Evolutionary conservation across 2,888 invertebrate species (phyloP), one percentile per base, ranked within the genome.

Genomic region (Idaea dimidiata): DNA sequence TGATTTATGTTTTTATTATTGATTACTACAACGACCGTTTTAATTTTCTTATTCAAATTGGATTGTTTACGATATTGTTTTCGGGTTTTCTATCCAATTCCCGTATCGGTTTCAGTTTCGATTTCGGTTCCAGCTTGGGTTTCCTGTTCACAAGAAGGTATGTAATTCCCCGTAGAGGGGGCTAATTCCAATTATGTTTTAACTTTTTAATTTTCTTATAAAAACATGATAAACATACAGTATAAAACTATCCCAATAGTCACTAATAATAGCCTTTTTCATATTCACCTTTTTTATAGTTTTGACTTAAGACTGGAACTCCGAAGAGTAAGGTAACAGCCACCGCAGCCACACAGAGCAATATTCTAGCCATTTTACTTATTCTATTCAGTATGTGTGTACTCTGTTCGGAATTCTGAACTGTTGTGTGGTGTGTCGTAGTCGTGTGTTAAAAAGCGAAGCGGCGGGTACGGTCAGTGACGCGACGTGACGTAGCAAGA

Each of bases 401-500:
- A 78, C 66, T 80, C 79, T 72, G 77, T 76, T 75, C 73, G 84
- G 69, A 84, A 82, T 77, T 80, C 82, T 81, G 82, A 74, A 83
- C 75, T 80, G 76, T 77, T 88, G 74, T 91, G 91, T 76, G 76
- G 69, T 70, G 68, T 70, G 73, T 76, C 76, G 66, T 69, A 43
- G 7, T 43, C 79, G 75, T 79, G 79, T 82, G 81, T 87, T 91
- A 88, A 89, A 91, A 87, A 82, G 84, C 61, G 33, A 7, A 6
- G 33, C 33, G 33, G 33, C 7, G 7, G 7, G 14, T 14, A 33
- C 33, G 33, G 33, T 43, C 43, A 43, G 43, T 43, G 43, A 43
- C 43, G 43, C 43, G 43, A 10, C 43, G 10, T 43, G 43, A 43
- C 43, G 43, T 43, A 43, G 43, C 43, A 43, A 8, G 7, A 43